phyloP scores from a whole-genome alignment of 2,888 invertebrate genomes.

The Nemoura dubitans region DNA sequence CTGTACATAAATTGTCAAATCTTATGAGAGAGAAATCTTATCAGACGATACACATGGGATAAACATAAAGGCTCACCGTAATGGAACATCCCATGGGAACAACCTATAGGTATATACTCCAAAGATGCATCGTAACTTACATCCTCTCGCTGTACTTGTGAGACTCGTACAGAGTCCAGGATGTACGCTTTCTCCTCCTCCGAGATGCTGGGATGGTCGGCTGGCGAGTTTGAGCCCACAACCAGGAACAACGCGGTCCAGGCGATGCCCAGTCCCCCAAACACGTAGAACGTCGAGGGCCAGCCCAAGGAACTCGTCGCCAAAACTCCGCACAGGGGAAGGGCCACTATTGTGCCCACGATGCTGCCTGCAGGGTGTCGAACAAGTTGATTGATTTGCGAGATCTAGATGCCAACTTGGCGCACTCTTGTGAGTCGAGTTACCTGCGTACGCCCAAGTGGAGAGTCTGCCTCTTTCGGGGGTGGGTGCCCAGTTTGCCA shows the following conservation, averaged over 20 bases:
- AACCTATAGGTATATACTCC: too few relatives aligned
- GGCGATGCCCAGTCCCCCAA: slow-evolving; percentile 69
- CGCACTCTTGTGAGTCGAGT: too few relatives aligned
- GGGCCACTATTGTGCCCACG: slow-evolving; percentile 75
- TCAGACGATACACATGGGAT: too few relatives aligned
- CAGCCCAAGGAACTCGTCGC: slow-evolving; percentile 75
- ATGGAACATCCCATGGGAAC: too few relatives aligned
- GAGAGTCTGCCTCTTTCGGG: slow-evolving; percentile 70
- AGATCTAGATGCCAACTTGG: too few relatives aligned
- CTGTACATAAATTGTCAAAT: too few relatives aligned
- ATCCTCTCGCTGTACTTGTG: not conserved
- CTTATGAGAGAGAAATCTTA: too few relatives aligned
- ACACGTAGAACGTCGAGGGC: slow-evolving; percentile 81
- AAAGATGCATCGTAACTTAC: too few relatives aligned
- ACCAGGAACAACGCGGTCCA: slow-evolving; percentile 70
- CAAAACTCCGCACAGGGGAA: slow-evolving; percentile 77
- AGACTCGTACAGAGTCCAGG: slow-evolving; percentile 64
- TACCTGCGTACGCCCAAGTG: slow-evolving; percentile 50
- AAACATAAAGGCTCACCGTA: too few relatives aligned
- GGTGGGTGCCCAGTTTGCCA: slow-evolving; percentile 77
- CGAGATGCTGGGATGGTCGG: slow-evolving; percentile 67
- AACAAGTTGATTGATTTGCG: too few relatives aligned
- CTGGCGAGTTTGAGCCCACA: slow-evolving; percentile 73
- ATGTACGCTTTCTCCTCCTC: slow-evolving; percentile 72
- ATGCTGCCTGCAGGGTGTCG: not conserved